Evolutionary conservation across 2,797 vertebrate genomes (phyloP).

Genomic region (Momotus momota): DNA sequence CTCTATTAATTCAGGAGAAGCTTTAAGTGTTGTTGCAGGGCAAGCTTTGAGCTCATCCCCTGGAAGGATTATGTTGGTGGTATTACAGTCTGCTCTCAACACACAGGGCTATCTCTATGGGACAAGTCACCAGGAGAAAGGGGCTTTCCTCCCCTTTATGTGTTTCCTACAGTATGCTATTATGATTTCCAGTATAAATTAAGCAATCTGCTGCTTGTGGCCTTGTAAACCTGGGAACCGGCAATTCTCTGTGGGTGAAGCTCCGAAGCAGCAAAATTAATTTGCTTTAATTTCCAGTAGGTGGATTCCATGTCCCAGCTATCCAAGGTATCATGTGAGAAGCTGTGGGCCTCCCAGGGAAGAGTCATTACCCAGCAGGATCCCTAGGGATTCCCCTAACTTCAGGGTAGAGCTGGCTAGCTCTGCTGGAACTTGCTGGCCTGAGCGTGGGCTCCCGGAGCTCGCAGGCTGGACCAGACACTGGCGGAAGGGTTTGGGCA

Average conservation of each 20-base stretch:
- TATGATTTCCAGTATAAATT: not conserved
- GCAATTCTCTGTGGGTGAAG: not conserved
- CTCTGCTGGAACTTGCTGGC: not conserved
- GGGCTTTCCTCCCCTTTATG: not conserved
- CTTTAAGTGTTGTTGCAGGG: not conserved
- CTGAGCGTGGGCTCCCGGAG: not conserved
- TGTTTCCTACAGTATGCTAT: not conserved
- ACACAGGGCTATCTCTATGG: not conserved
- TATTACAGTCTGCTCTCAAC: not conserved
- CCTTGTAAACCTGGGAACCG: not conserved
- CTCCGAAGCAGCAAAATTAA: not conserved
- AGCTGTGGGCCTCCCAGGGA: not conserved
- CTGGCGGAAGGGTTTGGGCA: not conserved
- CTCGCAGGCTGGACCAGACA: not conserved
- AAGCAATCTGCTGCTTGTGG: not conserved
- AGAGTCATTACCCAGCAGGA: not conserved
- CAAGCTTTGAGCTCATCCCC: not conserved
- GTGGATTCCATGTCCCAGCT: not conserved
- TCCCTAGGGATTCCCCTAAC: not conserved
- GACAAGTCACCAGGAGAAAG: not conserved
- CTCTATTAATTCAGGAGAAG: not conserved
- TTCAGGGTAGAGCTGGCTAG: not conserved
- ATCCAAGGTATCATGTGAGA: not conserved
- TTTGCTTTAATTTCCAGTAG: not conserved
- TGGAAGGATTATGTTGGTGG: not conserved